phyloP scores from a whole-genome alignment of 2,797 vertebrate genomes.

The Hemitrygon akajei region DNA sequence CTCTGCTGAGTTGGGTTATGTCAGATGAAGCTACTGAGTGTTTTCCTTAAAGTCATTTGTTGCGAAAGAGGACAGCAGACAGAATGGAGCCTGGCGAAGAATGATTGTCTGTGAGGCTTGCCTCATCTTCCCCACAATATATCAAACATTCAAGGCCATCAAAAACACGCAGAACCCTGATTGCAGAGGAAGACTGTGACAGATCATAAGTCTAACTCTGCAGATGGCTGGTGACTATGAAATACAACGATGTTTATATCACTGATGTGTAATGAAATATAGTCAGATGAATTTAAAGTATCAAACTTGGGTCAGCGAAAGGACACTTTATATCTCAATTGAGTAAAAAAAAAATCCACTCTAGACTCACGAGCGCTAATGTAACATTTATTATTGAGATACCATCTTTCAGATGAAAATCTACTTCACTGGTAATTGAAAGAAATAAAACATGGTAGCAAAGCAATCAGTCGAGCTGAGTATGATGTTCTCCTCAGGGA shows the following conservation, averaged over 20 bases:
- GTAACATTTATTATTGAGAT: neutral
- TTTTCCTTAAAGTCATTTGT: neutral
- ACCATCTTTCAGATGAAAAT: neutral
- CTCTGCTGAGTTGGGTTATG: neutral
- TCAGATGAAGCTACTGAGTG: neutral
- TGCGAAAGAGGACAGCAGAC: neutral
- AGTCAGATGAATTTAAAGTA: neutral
- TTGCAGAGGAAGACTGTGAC: neutral
- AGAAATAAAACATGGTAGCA: neutral
- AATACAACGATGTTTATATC: neutral
- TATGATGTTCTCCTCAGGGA: too few species aligned
- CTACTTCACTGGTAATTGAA: neutral
- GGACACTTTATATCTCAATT: neutral
- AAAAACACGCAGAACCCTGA: neutral
- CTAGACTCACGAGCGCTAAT: neutral
- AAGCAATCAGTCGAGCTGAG: too few species aligned
- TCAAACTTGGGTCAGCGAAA: neutral
- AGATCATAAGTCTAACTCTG: neutral
- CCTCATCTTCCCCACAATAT: neutral
- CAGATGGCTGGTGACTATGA: neutral
- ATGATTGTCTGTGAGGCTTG: neutral
- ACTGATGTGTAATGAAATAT: neutral
- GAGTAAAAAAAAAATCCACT: neutral
- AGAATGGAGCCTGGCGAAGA: neutral
- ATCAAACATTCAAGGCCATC: conserved; percentile 2